Conservation (phyloP, 2,113 vertebrate species). For the Phalacrocorax brasilianus region DNA sequence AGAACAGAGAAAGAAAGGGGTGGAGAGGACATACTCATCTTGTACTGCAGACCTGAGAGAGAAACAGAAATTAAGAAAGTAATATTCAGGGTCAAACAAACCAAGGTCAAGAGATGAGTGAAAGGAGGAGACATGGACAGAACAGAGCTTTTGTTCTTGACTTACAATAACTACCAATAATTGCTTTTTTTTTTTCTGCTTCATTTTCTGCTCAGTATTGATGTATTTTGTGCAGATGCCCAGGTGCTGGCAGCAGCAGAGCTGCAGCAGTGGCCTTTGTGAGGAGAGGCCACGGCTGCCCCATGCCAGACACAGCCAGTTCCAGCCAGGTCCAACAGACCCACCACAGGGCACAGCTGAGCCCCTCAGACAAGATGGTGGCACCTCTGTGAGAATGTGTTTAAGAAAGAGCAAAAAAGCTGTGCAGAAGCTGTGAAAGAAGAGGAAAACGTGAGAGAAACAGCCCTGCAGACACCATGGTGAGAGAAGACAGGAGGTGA, state of each 20-base stretch:
- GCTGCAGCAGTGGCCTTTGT: not conserved
- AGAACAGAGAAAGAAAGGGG: not conserved
- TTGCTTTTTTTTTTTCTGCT: too few relatives aligned
- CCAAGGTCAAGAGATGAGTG: not conserved
- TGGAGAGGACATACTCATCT: not conserved
- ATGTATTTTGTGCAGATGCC: not conserved
- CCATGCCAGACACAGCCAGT: rapidly evolving
- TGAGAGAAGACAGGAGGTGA: not conserved
- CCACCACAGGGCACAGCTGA: not conserved
- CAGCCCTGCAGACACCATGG: not conserved
- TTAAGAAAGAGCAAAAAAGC: not conserved
- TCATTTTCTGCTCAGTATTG: not conserved
- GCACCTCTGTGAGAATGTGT: not conserved
- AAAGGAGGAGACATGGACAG: not conserved
- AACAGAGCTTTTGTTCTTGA: not conserved
- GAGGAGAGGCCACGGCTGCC: not conserved
- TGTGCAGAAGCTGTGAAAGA: not conserved
- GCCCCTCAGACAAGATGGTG: not conserved
- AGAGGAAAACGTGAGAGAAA: not conserved
- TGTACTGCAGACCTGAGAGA: not conserved
- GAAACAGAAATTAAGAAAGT: not conserved
- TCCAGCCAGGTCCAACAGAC: rapidly evolving
- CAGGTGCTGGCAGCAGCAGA: not conserved
- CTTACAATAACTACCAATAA: not conserved
- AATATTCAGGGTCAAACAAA: not conserved